phyloP scores from a whole-genome alignment of 2,113 vertebrate genomes.

The Henicopernis longicauda region DNA sequence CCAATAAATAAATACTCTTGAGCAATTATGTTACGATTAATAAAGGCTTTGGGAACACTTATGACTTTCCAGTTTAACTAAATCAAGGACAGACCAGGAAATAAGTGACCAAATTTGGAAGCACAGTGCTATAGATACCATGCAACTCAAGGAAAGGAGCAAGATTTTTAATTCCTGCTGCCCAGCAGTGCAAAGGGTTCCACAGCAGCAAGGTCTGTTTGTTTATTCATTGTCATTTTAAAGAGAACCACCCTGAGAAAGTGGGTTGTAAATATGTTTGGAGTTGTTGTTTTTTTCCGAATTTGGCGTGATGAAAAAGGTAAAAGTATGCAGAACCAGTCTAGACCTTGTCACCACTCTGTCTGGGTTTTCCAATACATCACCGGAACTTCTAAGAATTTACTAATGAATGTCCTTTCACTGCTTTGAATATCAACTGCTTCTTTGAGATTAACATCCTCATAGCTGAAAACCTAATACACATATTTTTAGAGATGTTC shows the following conservation, averaged over 20 bases:
- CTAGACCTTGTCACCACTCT: background rate
- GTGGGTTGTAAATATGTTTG: background rate
- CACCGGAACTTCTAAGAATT: background rate
- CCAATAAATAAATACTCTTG: background rate
- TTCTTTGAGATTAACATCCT: background rate
- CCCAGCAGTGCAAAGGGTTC: background rate
- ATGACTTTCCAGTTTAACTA: background rate
- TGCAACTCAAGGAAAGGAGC: background rate
- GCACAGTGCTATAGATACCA: background rate
- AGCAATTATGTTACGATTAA: background rate
- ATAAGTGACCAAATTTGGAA: background rate
- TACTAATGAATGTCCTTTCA: background rate
- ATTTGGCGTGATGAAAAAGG: accelerated
- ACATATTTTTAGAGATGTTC: background rate
- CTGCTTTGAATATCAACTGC: background rate
- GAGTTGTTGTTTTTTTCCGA: accelerated
- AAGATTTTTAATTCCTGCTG: background rate
- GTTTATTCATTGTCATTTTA: background rate
- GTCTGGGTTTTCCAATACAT: background rate
- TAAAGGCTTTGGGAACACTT: background rate
- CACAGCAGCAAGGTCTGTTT: background rate
- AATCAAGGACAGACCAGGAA: background rate
- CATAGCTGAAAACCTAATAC: background rate
- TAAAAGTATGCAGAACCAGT: background rate
- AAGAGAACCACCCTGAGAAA: background rate